A percentile compares a stretch with the other conserved stretches of the same genome.
These are phyloP conservation scores for Eupithecia exiguata DNA, from an alignment of 2,888 invertebrate species.

Conservation along the genomic window DNA sequence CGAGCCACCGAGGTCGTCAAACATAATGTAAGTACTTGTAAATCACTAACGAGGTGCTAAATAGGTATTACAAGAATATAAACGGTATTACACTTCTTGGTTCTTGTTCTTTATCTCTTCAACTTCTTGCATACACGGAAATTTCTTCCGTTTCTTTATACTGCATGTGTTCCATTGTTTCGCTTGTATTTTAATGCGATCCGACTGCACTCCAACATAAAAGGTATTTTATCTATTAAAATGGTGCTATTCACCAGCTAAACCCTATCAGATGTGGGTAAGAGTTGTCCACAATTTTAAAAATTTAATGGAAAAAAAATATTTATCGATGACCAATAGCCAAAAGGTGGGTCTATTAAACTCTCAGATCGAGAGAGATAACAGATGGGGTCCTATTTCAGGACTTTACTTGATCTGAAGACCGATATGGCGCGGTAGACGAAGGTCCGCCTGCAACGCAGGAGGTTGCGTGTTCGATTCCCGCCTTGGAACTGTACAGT, in stretches of 20 bases:
- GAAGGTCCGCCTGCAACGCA: too few species aligned
- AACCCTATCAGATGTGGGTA: neutral
- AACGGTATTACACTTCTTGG: conserved; percentile 58
- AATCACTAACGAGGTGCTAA: neutral
- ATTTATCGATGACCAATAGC: too few species aligned
- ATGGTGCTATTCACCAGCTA: neutral
- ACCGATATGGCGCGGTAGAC: too few species aligned
- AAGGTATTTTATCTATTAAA: neutral
- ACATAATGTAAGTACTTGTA: neutral
- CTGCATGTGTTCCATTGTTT: conserved; percentile 50
- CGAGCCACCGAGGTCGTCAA: too few species aligned
- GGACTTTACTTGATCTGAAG: neutral
- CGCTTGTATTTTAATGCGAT: conserved; percentile 51
- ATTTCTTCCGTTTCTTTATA: conserved; percentile 42
- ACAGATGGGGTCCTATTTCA: neutral
- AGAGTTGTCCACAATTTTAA: neutral
- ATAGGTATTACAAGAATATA: neutral
- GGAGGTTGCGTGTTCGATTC: too few species aligned
- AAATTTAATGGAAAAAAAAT: too few species aligned
- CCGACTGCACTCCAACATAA: conserved; percentile 50
- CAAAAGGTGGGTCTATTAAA: too few species aligned
- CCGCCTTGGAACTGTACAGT: too few species aligned
- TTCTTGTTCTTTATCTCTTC: conserved; percentile 10
- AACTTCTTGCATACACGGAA: neutral
- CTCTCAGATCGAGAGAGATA: too few species aligned